Evolutionary conservation across 2,888 invertebrate species (phyloP), one percentile per base, ranked within the genome.

Genomic region (Aquatica leii): DNA sequence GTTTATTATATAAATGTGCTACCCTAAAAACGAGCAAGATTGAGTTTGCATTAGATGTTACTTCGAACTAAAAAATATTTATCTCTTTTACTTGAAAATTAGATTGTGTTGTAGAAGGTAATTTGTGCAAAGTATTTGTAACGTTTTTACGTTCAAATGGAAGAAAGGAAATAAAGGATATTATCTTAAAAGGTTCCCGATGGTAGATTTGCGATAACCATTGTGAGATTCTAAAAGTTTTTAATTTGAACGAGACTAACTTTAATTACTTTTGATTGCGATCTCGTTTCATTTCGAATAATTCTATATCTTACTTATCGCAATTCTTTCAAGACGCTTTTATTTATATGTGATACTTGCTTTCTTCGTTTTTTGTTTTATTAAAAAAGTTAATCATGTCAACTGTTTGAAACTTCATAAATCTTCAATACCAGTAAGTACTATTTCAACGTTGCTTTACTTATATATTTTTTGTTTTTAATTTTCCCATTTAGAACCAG

Each of bases 1-100:
- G 80, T 78, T 79, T 79, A 80, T 79, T 79, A 77, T 77, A 78
- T 79, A 79, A 80, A 80, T 79, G 78, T 78, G 79, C 64, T 40
- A 35, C 57, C 46, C 50, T 34, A 9, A 48, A 62, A 63, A 63
- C 55, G 60, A 60, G 50, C 56, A 31, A 63, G 53, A 56, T 64
- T 60, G 56, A 52, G 64, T 56, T 60, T 63, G 55, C 58, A 49
- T 59, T 59, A 59, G 55, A 53, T 48, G 56, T 56, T 24, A 58
- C 48, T 43, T 14, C 43, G 59, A 60, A 54, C 56, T 55, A 57
- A 57, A 58, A 62, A 63, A 63, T 64, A 64, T 59, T 40, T 49
- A 59, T 59, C 50, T 55, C 21, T 15, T 24, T 24, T 41, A 57
- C 24, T 48, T 60, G 53, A 35, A 65, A 65, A 65, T 61, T 57